Conservation (phyloP, 1,140 invertebrate species). For the Proales similis region DNA sequence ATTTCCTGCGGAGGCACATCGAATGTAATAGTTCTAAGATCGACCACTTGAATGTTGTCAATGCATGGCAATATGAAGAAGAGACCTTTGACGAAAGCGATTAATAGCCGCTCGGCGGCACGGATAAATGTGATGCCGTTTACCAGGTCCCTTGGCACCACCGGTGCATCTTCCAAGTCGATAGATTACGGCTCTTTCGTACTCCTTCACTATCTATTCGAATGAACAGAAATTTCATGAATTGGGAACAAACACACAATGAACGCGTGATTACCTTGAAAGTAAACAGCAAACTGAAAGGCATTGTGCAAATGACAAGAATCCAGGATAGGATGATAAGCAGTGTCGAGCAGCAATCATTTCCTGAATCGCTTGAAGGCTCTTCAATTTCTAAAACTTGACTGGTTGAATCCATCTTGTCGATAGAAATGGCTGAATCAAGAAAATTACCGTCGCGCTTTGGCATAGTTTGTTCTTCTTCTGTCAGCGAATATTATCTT, state of each 20-base stretch:
- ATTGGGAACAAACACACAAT: too few species aligned
- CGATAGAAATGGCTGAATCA: too few species aligned
- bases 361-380: too few species aligned
- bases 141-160: constrained; percentile 39
- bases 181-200: constrained; percentile 40
- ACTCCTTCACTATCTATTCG: constrained; percentile 38
- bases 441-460: too few species aligned
- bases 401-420: too few species aligned
- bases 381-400: too few species aligned
- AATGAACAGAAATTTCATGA: too few species aligned
- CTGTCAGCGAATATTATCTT: too few species aligned
- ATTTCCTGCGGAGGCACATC: constrained; percentile 41
- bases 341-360: not conserved
- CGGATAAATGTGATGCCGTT: not conserved
- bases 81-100: constrained; percentile 37
- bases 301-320: constrained; percentile 4
- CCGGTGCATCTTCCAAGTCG: constrained; percentile 31
- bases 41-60: constrained; percentile 37
- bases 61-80: constrained; percentile 40
- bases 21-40: constrained; percentile 39
- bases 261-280: constrained; percentile 31
- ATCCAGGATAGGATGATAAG: constrained; percentile 14
- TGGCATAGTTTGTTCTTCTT: too few species aligned
- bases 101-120: constrained; percentile 9
- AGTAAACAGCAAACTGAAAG: not conserved